Evolutionary conservation across 2,888 invertebrate species (phyloP), one percentile per base, ranked within the genome.

Genomic region (Lasius platythorax): DNA sequence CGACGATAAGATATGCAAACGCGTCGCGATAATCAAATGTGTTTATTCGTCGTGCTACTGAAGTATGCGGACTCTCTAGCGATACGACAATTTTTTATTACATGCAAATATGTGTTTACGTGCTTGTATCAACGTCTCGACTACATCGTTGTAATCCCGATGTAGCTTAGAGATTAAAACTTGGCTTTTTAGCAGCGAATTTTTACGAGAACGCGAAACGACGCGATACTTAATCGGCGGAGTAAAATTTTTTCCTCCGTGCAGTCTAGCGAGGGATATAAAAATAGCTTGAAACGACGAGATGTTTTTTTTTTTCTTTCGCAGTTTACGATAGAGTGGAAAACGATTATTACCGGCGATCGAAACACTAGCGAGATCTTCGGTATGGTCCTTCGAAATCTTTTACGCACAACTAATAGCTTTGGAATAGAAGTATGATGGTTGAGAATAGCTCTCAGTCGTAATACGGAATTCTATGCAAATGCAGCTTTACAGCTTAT

Each of bases 261-360:
- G 88, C 79, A 43, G 30, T 61, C 40, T 67, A 40, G 23, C 73
- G 68, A 75, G 28, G 46, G 23, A 67, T 40, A n/a, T 53, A 68
- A 53, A 46, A 50, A 37, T 66, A 53, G n/a, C 43, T 58, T 37
- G 63, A 61, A 76, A 82, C 58, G 70, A 82, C 66, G 4, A 70
- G 85, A 37, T 72, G 84, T 70, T 89, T 88, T 33, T 86, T 43
- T 89, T 88, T 33, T 86, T 43, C 73, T 81, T 74, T 61, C 63
- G 50, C 74, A 61, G 23, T 73, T 63, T 33, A 46, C 58, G 58
- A 15, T 33, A 46, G 23, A 67, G 50, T n/a, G 33, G 46, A n/a
- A 4, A 50, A 61, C 18, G 43, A 43, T 79, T 70, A 70, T 50
- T 43, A 43, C 56, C 18, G 37, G 56, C 11, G 40, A 78, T 67